Conservation (phyloP, 1,140 invertebrate genomes). For the Papilio polyxenes region DNA sequence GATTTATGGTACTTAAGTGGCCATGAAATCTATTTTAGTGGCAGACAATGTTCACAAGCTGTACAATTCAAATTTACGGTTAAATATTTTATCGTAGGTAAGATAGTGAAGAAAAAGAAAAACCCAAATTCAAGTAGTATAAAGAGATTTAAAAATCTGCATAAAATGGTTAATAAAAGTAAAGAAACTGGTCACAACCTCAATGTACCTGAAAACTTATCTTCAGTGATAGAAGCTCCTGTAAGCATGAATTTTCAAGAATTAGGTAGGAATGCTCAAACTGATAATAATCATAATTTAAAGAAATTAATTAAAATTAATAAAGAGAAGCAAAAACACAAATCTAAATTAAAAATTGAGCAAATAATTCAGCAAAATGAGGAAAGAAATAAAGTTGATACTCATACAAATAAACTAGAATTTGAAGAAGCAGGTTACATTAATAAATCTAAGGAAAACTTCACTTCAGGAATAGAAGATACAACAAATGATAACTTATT, state of each 20-base stretch:
- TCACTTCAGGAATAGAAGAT: background rate
- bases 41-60: background rate
- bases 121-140: background rate
- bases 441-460: background rate
- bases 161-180: background rate
- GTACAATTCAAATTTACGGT: background rate
- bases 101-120: conserved; percentile 8
- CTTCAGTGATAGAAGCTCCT: background rate
- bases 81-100: background rate
- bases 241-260: background rate
- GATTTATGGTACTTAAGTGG: background rate
- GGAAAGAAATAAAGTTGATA: background rate
- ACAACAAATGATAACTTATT: background rate
- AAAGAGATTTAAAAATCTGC: background rate
- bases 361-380: background rate
- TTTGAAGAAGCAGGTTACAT: background rate
- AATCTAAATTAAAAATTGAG: background rate
- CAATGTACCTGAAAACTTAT: background rate
- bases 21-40: background rate
- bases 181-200: background rate
- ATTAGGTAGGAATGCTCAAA: background rate
- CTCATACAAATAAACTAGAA: background rate
- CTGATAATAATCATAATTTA: background rate
- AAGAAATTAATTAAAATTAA: background rate
- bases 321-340: background rate